Evolutionary conservation across 2,888 invertebrate species (phyloP), one percentile per base, ranked within the genome.

Genomic region (Chrysolina oricalcia): DNA sequence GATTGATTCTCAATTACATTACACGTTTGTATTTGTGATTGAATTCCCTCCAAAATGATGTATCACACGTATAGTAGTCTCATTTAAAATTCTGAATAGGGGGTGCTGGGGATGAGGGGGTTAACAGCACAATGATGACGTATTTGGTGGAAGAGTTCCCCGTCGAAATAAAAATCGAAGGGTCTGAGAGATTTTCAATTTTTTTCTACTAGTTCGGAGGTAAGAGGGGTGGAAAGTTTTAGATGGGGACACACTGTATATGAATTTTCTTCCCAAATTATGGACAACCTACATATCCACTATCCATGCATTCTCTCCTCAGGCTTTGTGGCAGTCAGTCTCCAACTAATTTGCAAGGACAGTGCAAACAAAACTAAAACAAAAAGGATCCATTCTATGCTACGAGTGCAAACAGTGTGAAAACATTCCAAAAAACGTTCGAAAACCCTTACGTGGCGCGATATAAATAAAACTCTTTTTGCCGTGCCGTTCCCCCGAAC

Each of bases 391-490:
- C 46, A 73, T 66, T 65, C 63, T 70, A 78, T 72, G 70, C 81
- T 83, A 83, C 81, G 62, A 71, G 81, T 82, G 82, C 80, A 81
- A 74, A 81, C 19, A 53, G 53, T 40, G 63, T 50, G 43, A 62
- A 11, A 64, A 73, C 78, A 78, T 78, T 78, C 78, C 75, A 76
- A 64, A 50, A 72, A 40, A 43, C 50, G n/a, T 62, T 41, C 40
- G 35, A 68, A 75, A 66, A 68, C 40, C 81, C 89, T 89, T 89
- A 89, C 89, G 83, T 84, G 86, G 85, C 73, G 87, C 82, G 76
- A 88, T 79, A 83, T 87, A 87, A 78, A 87, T 82, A 84, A 87
- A 87, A 82, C 84, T 86, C 84, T 88, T 88, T 87, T 87, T 87
- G 83, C 86, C 87, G 82, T 87, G 88, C 19, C 88, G 85, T 79